phyloP scores from a whole-genome alignment of 1,140 invertebrate species.

The Drosophila azteca region DNA sequence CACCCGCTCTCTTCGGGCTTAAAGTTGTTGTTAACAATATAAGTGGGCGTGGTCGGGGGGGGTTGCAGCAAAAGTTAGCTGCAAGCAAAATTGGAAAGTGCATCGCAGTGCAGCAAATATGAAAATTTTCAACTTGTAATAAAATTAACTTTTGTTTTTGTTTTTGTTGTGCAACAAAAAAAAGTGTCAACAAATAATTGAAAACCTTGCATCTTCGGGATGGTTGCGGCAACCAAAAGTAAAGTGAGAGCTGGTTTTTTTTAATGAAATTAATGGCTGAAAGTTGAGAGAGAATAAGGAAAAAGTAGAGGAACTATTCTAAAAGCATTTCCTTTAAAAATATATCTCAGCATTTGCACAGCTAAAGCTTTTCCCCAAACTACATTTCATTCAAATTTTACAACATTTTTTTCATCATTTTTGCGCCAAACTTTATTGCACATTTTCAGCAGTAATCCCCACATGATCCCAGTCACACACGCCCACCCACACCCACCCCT shows the following conservation, averaged over 20 bases:
- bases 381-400: neutral
- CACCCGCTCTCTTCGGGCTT: constrained; percentile 19
- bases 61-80: constrained; percentile 44
- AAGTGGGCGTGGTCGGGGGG: constrained; percentile 25
- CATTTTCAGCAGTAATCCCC: neutral
- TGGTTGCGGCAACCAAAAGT: constrained; percentile 2
- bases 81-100: constrained; percentile 57
- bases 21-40: constrained; percentile 68
- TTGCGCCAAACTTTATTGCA: neutral
- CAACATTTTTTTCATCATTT: neutral
- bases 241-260: no score
- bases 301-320: no score
- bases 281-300: neutral
- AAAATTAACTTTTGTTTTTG: constrained; percentile 67
- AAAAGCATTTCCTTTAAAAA: neutral
- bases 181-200: constrained; percentile 67
- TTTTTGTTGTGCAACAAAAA: constrained; percentile 30
- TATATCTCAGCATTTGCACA: neutral
- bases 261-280: neutral
- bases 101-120: constrained; percentile 51
- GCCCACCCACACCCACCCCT: neutral
- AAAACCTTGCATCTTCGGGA: constrained; percentile 46
- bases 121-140: constrained; percentile 57
- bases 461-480: no score
- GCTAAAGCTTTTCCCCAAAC: no score